A percentile compares a stretch with the other conserved stretches of the same genome.
phyloP scores from a whole-genome alignment of 2,797 vertebrate species.

The Falco biarmicus region DNA sequence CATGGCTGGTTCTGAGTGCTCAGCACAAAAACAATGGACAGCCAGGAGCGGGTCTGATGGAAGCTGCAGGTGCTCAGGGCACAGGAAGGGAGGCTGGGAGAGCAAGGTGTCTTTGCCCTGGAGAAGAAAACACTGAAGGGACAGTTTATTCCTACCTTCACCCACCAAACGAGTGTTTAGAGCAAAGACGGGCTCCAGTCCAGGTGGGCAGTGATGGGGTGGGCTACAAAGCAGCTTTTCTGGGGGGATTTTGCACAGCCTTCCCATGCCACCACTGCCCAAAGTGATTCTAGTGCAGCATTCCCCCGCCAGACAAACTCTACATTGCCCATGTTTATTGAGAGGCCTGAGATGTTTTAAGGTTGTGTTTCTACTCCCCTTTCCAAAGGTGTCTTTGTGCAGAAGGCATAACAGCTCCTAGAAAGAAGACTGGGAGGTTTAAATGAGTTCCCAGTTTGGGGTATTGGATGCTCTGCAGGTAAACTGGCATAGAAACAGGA shows the following conservation, averaged over 20 bases:
- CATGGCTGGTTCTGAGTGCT: background rate
- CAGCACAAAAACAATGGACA: background rate
- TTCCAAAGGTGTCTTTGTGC: background rate
- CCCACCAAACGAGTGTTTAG: background rate
- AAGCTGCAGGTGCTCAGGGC: background rate
- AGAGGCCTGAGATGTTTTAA: background rate
- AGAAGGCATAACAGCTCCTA: background rate
- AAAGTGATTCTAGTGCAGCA: background rate
- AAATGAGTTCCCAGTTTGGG: background rate
- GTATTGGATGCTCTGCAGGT: background rate
- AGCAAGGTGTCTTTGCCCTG: background rate
- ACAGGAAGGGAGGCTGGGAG: too few relatives aligned
- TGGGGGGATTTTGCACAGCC: too few relatives aligned
- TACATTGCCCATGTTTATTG: too few relatives aligned
- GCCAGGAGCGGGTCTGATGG: rapidly evolving
- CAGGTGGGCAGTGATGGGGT: too few relatives aligned
- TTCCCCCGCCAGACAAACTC: background rate
- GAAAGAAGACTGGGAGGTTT: background rate
- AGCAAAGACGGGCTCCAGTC: background rate
- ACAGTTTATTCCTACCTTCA: background rate
- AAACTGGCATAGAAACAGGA: background rate
- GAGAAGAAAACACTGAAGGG: background rate
- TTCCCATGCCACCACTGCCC: background rate
- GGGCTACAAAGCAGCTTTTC: background rate
- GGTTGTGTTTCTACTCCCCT: background rate